These are phyloP conservation scores for Noctua janthina DNA, from an alignment of 2,888 invertebrate species.

Conservation along the genomic window DNA sequence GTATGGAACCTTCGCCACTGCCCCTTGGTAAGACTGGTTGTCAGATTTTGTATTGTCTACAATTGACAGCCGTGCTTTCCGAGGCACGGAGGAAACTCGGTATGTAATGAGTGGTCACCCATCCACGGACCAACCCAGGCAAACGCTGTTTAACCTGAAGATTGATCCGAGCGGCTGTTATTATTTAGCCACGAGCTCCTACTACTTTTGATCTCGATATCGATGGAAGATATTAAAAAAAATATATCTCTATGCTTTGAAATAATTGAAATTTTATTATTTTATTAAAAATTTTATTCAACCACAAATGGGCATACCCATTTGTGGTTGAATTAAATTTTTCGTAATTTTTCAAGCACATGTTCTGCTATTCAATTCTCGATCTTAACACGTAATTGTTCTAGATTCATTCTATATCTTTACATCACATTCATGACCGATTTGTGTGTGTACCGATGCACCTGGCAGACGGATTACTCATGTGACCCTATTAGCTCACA, in stretches of 20 bases:
- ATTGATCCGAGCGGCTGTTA: not conserved
- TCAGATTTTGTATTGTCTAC: not conserved
- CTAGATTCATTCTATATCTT: not conserved
- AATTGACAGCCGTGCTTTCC: not conserved
- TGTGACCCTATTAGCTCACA: constrained; percentile 33
- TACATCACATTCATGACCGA: not conserved
- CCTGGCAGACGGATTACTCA: constrained; percentile 16
- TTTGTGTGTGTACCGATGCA: constrained; percentile 3
- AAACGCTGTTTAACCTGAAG: too few species aligned
- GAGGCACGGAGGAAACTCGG: not conserved
- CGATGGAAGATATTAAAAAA: not conserved
- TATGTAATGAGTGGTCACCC: too few species aligned
- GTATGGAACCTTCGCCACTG: too few species aligned
- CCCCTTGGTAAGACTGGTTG: not conserved
- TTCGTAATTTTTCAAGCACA: too few species aligned
- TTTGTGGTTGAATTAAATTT: not conserved
- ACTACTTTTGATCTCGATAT: not conserved
- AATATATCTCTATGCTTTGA: too few species aligned
- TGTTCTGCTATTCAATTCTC: not conserved
- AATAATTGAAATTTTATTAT: too few species aligned
- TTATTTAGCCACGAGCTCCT: not conserved
- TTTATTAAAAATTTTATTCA: too few species aligned
- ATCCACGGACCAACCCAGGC: too few species aligned
- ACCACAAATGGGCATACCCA: too few species aligned
- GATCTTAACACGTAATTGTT: not conserved